These are phyloP conservation scores for Taurulus bubalis DNA, from an alignment of 2,113 vertebrate species.

Conservation along the genomic window DNA sequence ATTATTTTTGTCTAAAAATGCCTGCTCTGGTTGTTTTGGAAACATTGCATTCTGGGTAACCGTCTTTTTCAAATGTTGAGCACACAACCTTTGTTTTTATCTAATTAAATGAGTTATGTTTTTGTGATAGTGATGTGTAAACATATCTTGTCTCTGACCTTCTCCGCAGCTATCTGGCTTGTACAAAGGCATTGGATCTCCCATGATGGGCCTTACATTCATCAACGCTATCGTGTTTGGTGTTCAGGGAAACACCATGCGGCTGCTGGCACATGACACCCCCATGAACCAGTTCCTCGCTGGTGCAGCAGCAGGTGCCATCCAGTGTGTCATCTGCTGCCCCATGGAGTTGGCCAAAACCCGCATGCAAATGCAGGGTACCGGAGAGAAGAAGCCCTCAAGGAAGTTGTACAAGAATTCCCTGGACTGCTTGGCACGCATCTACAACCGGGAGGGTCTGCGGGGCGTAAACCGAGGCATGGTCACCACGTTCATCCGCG, in stretches of 20 bases:
- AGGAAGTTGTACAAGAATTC: slow-evolving; percentile 93
- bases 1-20: too few species aligned
- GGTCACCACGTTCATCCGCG: slow-evolving; percentile 91
- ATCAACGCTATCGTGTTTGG: slow-evolving; percentile 98
- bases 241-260: slow-evolving; percentile 93
- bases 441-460: slow-evolving; percentile 92
- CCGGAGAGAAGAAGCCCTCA: slow-evolving; percentile 88
- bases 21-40: not conserved
- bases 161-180: slow-evolving; percentile 88
- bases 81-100: not conserved
- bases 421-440: slow-evolving; percentile 92
- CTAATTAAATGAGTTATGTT: not conserved
- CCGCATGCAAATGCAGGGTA: slow-evolving; percentile 95
- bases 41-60: not conserved
- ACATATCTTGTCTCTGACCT: slow-evolving; percentile 19
- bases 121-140: too few species aligned
- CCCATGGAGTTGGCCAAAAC: slow-evolving; percentile 99
- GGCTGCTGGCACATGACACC: slow-evolving; percentile 89
- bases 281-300: slow-evolving; percentile 95
- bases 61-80: not conserved
- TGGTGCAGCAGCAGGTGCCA: slow-evolving; percentile 91
- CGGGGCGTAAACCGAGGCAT: slow-evolving; percentile 92
- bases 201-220: slow-evolving; percentile 98
- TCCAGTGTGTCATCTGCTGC: slow-evolving; percentile 96
- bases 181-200: slow-evolving; percentile 97